Conservation (phyloP, 2,113 vertebrate species). For the Ammodramus savannarum region DNA sequence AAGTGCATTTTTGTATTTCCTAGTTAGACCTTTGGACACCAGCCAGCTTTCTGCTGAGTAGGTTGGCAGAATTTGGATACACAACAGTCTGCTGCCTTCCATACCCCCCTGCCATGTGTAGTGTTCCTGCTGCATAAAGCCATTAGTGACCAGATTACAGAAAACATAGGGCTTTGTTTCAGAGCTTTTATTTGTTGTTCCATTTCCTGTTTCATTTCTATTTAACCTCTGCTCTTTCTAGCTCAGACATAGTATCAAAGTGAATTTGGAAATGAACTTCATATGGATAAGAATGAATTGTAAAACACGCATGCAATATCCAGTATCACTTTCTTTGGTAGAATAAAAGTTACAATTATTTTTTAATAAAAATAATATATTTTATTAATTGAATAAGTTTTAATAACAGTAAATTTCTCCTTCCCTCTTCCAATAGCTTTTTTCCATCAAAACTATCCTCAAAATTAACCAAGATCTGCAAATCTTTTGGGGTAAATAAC, state of each 20-base stretch:
- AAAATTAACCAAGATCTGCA: neutral
- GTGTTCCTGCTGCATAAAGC: neutral
- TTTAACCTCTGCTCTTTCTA: conserved; percentile 53
- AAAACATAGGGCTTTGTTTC: conserved; percentile 24
- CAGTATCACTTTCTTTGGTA: neutral
- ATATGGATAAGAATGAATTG: neutral
- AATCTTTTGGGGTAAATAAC: neutral
- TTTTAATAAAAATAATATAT: conserved; percentile 17
- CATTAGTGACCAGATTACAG: conserved; percentile 8
- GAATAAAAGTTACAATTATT: neutral
- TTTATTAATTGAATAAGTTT: neutral
- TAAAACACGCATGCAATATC: neutral
- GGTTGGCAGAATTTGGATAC: neutral
- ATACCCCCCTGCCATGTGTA: neutral
- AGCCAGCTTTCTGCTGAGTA: conserved; percentile 36
- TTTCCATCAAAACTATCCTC: neutral
- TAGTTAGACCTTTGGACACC: neutral
- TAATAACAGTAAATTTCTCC: neutral
- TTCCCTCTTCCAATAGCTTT: neutral
- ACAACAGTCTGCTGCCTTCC: neutral
- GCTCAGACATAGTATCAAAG: conserved; percentile 41
- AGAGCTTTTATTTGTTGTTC: conserved; percentile 66
- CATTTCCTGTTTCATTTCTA: conserved; percentile 62
- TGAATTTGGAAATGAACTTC: conserved; percentile 51
- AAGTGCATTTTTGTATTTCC: neutral